Evolutionary conservation across 23 tunicate species (phyloP).

Genomic region (Trididemnum nubilum): DNA sequence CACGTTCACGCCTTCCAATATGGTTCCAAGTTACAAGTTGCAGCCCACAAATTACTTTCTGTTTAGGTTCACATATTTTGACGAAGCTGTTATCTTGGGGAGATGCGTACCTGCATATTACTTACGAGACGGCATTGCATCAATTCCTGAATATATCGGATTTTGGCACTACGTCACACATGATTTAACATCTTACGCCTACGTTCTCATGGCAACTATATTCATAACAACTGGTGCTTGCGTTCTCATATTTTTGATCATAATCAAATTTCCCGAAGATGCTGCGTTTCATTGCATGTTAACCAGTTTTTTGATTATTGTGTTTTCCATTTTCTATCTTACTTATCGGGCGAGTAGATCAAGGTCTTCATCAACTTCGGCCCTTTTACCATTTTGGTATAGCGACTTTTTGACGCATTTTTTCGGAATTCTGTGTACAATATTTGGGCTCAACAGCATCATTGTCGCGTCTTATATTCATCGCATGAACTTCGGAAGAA

Average conservation of each 20-base stretch:
- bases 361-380: not conserved
- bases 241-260: slow-evolving; percentile 9
- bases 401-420: not conserved
- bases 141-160: slow-evolving; percentile 23
- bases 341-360: not conserved
- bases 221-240: slow-evolving; percentile 11
- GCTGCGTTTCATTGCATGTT: slow-evolving; percentile 36
- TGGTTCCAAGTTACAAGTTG: too few relatives aligned
- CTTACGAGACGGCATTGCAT: slow-evolving; percentile 16
- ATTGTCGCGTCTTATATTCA: not conserved
- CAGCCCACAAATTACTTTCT: too few relatives aligned
- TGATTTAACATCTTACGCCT: slow-evolving; percentile 24
- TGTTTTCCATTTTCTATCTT: not conserved
- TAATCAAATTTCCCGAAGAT: slow-evolving; percentile 45
- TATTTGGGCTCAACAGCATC: not conserved
- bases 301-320: slow-evolving; percentile 7
- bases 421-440: not conserved
- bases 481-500: not conserved
- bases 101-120: slow-evolving; percentile 38
- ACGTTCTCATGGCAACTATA: not conserved
- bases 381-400: not conserved
- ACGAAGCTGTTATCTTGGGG: slow-evolving; percentile 5
- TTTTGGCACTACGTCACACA: slow-evolving; percentile 51
- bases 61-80: not conserved
- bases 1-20: too few relatives aligned